Evolutionary conservation across 2,888 invertebrate genomes (phyloP).

Genomic region (Cheilosia vulpina): DNA sequence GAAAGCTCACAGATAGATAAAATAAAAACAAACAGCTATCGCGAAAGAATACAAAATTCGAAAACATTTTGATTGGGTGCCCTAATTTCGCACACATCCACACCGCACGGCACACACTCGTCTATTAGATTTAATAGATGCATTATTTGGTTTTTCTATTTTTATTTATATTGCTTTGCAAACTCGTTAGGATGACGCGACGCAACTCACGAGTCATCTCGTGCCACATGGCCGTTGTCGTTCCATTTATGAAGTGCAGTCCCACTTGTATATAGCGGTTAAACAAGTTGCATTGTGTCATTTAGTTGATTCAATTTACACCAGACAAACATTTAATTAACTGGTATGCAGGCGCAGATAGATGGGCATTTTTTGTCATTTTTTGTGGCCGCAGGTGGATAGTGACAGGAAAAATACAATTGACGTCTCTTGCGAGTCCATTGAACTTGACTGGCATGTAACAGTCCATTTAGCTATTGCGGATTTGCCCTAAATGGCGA

Average conservation of each 20-base stretch:
- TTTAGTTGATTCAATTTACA: slow-evolving; percentile 60
- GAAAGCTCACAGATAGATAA: not conserved
- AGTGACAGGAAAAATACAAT: slow-evolving; percentile 18
- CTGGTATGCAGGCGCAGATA: slow-evolving; percentile 27
- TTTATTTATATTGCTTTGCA: slow-evolving; percentile 38
- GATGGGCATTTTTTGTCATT: not conserved
- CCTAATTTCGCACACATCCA: slow-evolving; percentile 38
- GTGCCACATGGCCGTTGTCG: not conserved
- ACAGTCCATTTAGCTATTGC: slow-evolving; percentile 12
- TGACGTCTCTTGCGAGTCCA: slow-evolving; percentile 28
- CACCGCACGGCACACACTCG: not conserved
- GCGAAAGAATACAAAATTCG: slow-evolving; percentile 20
- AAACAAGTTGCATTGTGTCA: slow-evolving; percentile 53
- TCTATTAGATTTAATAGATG: slow-evolving; percentile 38
- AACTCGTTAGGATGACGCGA: slow-evolving; percentile 12
- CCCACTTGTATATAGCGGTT: slow-evolving; percentile 15
- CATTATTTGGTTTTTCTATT: slow-evolving; percentile 45
- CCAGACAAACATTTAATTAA: slow-evolving; percentile 53
- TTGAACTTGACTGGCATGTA: slow-evolving; percentile 38
- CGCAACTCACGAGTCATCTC: slow-evolving; percentile 31
- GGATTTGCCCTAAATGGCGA: slow-evolving; percentile 35
- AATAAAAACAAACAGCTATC: slow-evolving; percentile 14
- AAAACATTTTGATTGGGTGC: slow-evolving; percentile 46
- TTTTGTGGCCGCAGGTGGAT: not conserved
- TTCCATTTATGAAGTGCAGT: not conserved